Base-by-base conservation (phyloP, 1,140 invertebrate species). In the Euwallacea similis region DNA sequence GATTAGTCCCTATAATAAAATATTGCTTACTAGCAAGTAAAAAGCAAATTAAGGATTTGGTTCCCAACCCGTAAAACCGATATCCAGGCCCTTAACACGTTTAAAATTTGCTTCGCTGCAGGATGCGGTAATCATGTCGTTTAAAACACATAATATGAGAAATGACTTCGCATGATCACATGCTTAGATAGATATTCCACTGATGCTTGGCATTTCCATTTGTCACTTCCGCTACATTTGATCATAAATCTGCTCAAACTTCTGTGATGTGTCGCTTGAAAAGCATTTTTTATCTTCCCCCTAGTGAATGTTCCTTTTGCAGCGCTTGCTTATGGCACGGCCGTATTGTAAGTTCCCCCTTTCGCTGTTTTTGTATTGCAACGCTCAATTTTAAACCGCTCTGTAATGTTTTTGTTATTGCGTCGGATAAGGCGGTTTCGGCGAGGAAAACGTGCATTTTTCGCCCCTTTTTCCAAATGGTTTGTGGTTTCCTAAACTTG, bases 171-270 rank as follows among this genome's bases (percentile, higher is more conserved):
- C 6, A 65, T 53, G 21, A 65, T 21, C 63, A 42, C 42, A 44
- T 11, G 9, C 6, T 7, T 7, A n/a, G 47, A 21, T 50, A 65
- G 16, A 54, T 41, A 33, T 65, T 15, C 16, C 42, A 65, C 63
- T 65, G 63, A 56, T 13, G 50, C 58, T 13, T 11, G 66, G 59
- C 66, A 42, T 58, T 59, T 59, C 50, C 66, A 67, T 67, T 67
- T 67, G 54, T 67, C 66, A 67, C 58, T 67, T 67, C 66, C 66
- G 66, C 66, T 67, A 67, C 66, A 67, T 67, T 67, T 67, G 43
- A 59, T 43, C 16, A 59, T 56, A 59, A 67, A 67, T 60, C 16
- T 54, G 63, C 47, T 54, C 47, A 54, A 65, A 65, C 13, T 15
- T 65, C 47, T 55, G 46, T 13, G 46, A 47, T 63, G 61, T 63